Conservation (phyloP, 2,888 invertebrate genomes). For the Ectemnius continuus region DNA sequence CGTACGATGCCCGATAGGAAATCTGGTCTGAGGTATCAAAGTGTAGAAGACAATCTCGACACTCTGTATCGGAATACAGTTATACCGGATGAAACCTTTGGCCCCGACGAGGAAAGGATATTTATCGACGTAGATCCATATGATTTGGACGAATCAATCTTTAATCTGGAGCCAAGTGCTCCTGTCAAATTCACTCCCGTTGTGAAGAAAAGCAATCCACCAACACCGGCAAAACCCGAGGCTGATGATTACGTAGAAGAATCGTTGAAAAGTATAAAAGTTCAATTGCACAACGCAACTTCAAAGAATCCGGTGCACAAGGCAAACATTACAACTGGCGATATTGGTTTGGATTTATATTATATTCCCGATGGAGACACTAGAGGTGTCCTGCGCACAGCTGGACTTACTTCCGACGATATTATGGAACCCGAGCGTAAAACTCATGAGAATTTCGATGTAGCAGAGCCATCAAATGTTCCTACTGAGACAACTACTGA, state of each 20-base stretch:
- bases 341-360: conserved; percentile 29
- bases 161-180: conserved; percentile 64
- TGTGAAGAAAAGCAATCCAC: conserved; percentile 20
- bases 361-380: conserved; percentile 44
- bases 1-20: conserved; percentile 49
- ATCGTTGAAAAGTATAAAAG: conserved; percentile 65
- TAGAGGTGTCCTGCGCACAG: conserved; percentile 23
- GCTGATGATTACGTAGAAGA: conserved; percentile 64
- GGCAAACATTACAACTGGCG: conserved; percentile 26
- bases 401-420: conserved; percentile 9
- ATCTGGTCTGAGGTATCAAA: conserved; percentile 60
- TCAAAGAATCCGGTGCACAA: conserved; percentile 25
- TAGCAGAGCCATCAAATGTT: conserved; percentile 20
- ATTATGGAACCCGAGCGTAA: conserved; percentile 13
- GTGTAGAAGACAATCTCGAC: conserved; percentile 58
- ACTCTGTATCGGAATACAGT: conserved; percentile 65
- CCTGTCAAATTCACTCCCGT: conserved; percentile 35
- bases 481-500: conserved; percentile 27
- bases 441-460: conserved; percentile 14
- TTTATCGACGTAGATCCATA: conserved; percentile 75
- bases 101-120: conserved; percentile 74
- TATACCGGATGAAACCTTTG: conserved; percentile 73
- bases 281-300: conserved; percentile 47
- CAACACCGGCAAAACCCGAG: conserved; percentile 34
- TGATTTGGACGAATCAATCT: conserved; percentile 69